Conservation (phyloP, 2,797 vertebrate genomes). For the Phalanger gymnotis region DNA sequence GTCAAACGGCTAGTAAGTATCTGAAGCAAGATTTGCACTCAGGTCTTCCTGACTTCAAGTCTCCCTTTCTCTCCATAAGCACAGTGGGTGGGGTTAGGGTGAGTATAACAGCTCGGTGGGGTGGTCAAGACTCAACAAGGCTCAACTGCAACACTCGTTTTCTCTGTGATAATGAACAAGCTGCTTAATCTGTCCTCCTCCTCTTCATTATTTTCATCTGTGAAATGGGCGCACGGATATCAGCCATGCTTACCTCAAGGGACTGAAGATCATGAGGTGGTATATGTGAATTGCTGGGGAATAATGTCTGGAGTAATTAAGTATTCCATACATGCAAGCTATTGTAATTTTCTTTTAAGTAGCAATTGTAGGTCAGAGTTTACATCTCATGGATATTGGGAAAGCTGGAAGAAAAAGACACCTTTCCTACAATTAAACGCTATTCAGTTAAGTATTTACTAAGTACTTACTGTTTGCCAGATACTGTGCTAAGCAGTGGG, state of each 20-base stretch:
- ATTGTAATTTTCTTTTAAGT: background rate
- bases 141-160: background rate
- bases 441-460: background rate
- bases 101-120: no score
- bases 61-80: no score
- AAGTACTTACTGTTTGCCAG: background rate
- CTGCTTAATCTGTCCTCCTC: background rate
- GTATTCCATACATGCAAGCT: background rate
- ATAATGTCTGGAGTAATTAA: background rate
- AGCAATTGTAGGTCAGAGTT: background rate
- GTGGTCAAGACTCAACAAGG: background rate
- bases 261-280: background rate
- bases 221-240: background rate
- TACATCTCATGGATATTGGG: background rate
- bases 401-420: background rate
- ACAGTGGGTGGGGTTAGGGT: no score
- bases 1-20: no score
- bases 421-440: background rate
- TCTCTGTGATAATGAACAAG: background rate
- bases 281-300: background rate
- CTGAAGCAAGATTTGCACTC: no score
- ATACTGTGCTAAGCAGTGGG: background rate
- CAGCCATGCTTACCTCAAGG: background rate
- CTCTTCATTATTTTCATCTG: background rate
- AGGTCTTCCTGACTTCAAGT: no score